phyloP scores from a whole-genome alignment of 2,888 invertebrate species.

The Caenorhabditis sp. region DNA sequence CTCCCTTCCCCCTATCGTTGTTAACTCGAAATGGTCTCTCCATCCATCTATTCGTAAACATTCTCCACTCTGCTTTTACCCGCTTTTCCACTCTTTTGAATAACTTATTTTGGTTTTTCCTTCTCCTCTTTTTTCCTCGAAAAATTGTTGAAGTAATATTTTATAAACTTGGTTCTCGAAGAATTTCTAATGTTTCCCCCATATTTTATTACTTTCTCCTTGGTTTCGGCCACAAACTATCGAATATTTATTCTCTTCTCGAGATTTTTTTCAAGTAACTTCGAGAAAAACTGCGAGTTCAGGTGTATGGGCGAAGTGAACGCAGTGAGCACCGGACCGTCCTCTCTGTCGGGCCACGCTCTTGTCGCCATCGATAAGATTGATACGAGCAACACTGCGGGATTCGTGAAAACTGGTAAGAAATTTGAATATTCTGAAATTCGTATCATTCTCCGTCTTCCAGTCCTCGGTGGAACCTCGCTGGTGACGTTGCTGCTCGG shows the following conservation, averaged over 20 bases:
- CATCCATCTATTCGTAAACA: background rate
- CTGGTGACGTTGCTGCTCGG: conserved; percentile 66
- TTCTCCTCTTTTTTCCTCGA: conserved; percentile 17
- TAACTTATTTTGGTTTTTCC: conserved; percentile 1
- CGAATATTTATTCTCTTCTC: too few relatives aligned
- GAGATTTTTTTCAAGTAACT: background rate
- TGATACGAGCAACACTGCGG: conserved; percentile 62
- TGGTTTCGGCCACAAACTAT: background rate
- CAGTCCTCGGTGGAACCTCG: conserved; percentile 72
- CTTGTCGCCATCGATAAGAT: conserved; percentile 60
- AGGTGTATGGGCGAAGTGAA: conserved; percentile 63
- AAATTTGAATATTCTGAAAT: background rate
- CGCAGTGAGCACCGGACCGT: conserved; percentile 39
- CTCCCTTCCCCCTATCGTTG: conserved; percentile 3
- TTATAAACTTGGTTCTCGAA: conserved; percentile 1
- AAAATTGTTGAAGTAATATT: background rate
- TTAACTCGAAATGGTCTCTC: conserved; percentile 49
- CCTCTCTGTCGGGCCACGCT: conserved; percentile 61
- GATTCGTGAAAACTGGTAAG: conserved; percentile 58
- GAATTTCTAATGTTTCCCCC: too few relatives aligned
- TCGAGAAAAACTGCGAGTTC: background rate
- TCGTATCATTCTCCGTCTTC: conserved; percentile 25
- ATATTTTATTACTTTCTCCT: background rate
- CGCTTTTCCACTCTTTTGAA: background rate
- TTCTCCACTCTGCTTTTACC: background rate